A percentile compares a stretch with the other conserved stretches of the same genome.
Conservation (phyloP, 2,113 vertebrate species). For the Rhabdomys dilectus region DNA sequence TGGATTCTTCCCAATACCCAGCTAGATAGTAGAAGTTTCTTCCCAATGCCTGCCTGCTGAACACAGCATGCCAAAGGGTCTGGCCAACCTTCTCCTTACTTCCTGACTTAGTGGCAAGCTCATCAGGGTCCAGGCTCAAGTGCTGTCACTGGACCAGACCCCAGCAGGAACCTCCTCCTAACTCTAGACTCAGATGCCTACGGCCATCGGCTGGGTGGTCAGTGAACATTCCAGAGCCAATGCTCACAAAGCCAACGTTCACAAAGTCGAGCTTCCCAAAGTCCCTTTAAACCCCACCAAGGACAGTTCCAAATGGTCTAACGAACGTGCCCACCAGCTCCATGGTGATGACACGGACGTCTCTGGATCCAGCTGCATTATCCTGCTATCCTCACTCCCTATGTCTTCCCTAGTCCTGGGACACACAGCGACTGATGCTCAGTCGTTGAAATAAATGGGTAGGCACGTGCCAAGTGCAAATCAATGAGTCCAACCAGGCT, state of each 20-base stretch:
- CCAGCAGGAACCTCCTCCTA: background rate
- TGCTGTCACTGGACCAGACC: background rate
- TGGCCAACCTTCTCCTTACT: background rate
- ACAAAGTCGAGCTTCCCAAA: background rate
- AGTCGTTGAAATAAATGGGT: accelerated
- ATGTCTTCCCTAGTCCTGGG: background rate
- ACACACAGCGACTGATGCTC: background rate
- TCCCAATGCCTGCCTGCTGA: background rate
- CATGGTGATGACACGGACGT: background rate
- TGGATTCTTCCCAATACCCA: background rate
- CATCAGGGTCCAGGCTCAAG: background rate
- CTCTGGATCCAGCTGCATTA: background rate
- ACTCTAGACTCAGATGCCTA: background rate
- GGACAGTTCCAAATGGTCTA: background rate
- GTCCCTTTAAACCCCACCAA: background rate
- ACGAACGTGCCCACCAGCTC: background rate
- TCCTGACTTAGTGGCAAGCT: background rate
- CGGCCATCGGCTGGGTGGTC: accelerated
- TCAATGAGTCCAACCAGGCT: too few species aligned
- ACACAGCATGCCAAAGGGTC: background rate
- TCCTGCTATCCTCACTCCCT: background rate
- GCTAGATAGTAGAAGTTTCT: background rate
- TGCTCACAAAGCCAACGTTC: background rate
- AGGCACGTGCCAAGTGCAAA: accelerated
- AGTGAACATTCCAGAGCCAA: background rate